Percentiles rank a stretch among this genome's conserved stretches.
phyloP scores from a whole-genome alignment of 1,140 invertebrate genomes.

The Zaprionus ornatus region DNA sequence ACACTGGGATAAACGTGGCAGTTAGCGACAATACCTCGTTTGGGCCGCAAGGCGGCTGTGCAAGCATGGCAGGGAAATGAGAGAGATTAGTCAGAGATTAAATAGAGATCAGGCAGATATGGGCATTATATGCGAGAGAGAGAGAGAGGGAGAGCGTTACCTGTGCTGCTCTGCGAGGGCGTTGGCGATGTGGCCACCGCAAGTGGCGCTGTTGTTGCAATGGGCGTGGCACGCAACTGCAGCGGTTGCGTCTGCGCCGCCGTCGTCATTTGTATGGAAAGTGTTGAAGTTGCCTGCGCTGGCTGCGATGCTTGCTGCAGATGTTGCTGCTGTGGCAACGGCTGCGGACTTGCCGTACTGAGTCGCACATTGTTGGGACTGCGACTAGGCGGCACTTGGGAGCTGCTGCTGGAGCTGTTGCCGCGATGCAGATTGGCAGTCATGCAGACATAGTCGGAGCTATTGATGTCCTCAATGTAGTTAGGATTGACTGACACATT shows the following conservation, averaged over 20 bases:
- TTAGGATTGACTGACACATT: slow-evolving; percentile 82
- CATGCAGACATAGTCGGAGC: slow-evolving; percentile 90
- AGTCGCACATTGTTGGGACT: slow-evolving; percentile 30
- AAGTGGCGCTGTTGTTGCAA: slow-evolving; percentile 60
- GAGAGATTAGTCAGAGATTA: slow-evolving; percentile 1
- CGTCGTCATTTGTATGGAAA: slow-evolving; percentile 14
- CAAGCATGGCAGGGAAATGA: slow-evolving; percentile 33
- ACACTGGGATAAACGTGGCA: neutral
- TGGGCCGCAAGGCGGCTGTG: slow-evolving; percentile 64
- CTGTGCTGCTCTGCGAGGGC: slow-evolving; percentile 80
- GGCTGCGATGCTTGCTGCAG: neutral
- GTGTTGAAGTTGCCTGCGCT: neutral
- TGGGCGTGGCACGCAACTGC: slow-evolving; percentile 64
- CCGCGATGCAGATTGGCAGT: slow-evolving; percentile 85
- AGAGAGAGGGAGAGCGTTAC: slow-evolving; percentile 26
- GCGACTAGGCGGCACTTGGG: slow-evolving; percentile 13
- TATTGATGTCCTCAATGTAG: slow-evolving; percentile 87
- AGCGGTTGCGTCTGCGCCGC: slow-evolving; percentile 33
- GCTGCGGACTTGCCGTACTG: slow-evolving; percentile 28
- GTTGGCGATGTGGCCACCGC: slow-evolving; percentile 78
- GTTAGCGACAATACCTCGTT: slow-evolving; percentile 47
- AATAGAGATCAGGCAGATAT: neutral
- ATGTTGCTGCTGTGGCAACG: neutral
- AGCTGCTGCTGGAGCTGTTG: slow-evolving; percentile 20
- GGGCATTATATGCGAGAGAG: neutral